Conservation (phyloP, 2,113 vertebrate genomes). For the Ahaetulla prasina region DNA sequence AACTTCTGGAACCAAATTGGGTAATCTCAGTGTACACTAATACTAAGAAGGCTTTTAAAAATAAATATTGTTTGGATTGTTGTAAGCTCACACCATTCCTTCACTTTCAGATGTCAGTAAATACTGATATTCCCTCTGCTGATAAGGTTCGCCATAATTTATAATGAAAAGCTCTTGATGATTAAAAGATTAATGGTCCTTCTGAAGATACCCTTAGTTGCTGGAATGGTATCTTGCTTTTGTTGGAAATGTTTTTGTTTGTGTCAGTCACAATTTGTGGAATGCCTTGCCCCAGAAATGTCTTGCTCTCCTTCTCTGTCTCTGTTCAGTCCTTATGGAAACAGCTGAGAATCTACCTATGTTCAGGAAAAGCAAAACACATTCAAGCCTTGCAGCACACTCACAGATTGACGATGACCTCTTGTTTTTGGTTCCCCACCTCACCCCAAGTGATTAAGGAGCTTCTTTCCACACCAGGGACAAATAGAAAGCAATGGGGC, state of each 20-base stretch:
- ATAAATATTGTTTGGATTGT: not conserved
- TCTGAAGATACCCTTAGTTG: not conserved
- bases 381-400: not conserved
- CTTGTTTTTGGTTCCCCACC: not conserved
- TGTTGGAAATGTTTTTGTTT: not conserved
- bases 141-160: not conserved
- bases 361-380: not conserved
- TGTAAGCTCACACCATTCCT: not conserved
- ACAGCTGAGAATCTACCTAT: not conserved
- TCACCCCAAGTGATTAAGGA: not conserved
- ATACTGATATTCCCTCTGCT: not conserved
- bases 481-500: not conserved
- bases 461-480: not conserved
- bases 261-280: not conserved
- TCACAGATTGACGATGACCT: not conserved
- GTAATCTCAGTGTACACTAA: not conserved
- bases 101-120: not conserved
- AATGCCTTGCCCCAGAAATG: not conserved
- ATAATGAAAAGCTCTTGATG: not conserved
- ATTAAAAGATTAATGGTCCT: not conserved
- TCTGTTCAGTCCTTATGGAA: not conserved
- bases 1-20: not conserved
- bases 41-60: not conserved
- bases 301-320: not conserved
- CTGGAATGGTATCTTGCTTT: not conserved